Conservation (phyloP, 2,113 vertebrate genomes). For the Antechinus stuartii region DNA sequence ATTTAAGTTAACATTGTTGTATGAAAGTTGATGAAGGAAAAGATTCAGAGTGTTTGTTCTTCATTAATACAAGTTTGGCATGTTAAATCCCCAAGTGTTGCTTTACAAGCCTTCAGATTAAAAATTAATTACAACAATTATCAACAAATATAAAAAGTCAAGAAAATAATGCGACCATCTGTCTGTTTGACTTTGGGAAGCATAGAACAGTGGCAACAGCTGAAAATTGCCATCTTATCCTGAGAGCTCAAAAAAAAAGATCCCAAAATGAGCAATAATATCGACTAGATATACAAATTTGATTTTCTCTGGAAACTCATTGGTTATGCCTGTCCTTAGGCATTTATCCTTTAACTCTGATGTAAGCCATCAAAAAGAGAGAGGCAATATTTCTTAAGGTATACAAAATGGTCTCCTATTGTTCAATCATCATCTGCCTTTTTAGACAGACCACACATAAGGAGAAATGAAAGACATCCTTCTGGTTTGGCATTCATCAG, state of each 20-base stretch:
- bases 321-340: not conserved
- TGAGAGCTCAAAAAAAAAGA: slow-evolving; percentile 29
- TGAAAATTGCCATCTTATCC: slow-evolving; percentile 22
- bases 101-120: slow-evolving; percentile 73
- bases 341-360: slow-evolving; percentile 13
- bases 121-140: slow-evolving; percentile 75
- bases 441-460: not conserved
- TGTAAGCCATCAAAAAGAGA: not conserved
- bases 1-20: slow-evolving; percentile 47
- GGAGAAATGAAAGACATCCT: not conserved
- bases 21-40: slow-evolving; percentile 56
- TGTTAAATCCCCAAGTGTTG: slow-evolving; percentile 70
- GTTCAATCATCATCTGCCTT: not conserved
- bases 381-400: not conserved
- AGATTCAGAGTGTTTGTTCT: slow-evolving; percentile 68
- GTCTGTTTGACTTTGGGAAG: slow-evolving; percentile 61
- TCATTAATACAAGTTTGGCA: slow-evolving; percentile 73
- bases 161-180: slow-evolving; percentile 75
- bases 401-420: slow-evolving; percentile 29
- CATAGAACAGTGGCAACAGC: not conserved
- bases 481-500: not conserved
- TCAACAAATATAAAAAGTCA: slow-evolving; percentile 75
- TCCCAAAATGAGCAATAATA: not conserved
- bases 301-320: slow-evolving; percentile 22
- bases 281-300: slow-evolving; percentile 4